Evolutionary conservation across 2,797 vertebrate genomes (phyloP).

Genomic region (Poecile montanus): DNA sequence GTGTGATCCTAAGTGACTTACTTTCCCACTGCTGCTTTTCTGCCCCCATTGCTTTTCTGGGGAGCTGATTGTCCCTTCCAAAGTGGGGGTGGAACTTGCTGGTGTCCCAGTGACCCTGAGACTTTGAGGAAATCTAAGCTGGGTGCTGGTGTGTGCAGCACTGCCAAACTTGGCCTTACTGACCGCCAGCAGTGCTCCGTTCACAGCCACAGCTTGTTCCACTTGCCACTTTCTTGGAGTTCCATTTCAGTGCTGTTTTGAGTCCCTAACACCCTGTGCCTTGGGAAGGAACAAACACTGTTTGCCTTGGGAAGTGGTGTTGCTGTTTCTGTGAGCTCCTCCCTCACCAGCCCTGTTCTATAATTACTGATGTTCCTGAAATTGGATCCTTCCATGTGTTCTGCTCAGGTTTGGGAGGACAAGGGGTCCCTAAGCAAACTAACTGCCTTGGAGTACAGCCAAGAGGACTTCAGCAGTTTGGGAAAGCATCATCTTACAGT

Average conservation of each 20-base stretch:
- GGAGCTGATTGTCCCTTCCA: neutral
- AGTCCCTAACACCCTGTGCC: neutral
- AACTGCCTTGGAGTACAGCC: neutral
- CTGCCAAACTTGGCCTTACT: neutral
- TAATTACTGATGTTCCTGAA: slow-evolving; percentile 66
- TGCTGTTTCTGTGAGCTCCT: neutral
- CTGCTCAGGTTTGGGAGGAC: neutral
- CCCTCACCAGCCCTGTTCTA: slow-evolving; percentile 28
- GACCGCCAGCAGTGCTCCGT: neutral
- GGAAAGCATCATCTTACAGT: neutral
- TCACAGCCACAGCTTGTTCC: neutral
- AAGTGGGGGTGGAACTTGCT: neutral
- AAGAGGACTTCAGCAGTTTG: neutral
- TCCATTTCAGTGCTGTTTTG: neutral
- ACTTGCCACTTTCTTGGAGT: neutral
- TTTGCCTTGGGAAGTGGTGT: neutral
- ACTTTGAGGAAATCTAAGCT: neutral
- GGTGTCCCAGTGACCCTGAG: neutral
- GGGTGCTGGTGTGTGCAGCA: neutral
- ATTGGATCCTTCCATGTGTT: slow-evolving; percentile 33
- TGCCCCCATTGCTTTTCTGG: neutral
- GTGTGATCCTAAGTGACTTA: neutral
- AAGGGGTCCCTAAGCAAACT: neutral
- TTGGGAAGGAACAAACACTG: neutral
- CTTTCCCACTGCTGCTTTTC: neutral